Evolutionary conservation across 2,797 vertebrate species (phyloP).

Genomic region (Sebastes taczanowskii): DNA sequence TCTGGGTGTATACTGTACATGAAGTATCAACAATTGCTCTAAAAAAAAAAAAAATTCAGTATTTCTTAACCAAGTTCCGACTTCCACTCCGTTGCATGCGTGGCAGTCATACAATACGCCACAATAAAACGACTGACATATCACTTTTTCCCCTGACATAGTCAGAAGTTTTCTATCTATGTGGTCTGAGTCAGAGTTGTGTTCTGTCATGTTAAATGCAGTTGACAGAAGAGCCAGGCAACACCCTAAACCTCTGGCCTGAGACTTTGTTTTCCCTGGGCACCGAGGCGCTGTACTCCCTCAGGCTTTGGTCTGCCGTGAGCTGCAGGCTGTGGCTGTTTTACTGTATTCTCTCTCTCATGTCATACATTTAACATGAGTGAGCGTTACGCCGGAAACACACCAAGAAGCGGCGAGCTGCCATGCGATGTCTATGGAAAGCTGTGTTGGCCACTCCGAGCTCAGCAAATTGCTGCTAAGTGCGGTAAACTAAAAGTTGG

Average conservation of each 20-base stretch:
- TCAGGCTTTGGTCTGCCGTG: conserved; percentile 50
- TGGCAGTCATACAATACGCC: conserved; percentile 58
- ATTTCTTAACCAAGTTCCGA: conserved; percentile 16
- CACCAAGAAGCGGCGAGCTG: not conserved
- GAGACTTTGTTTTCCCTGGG: conserved; percentile 77
- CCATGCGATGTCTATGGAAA: not conserved
- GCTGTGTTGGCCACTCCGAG: no score
- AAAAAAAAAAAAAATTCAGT: not conserved
- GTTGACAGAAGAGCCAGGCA: conserved; percentile 80
- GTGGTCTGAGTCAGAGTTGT: conserved; percentile 75
- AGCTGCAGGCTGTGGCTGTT: conserved; percentile 45
- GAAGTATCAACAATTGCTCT: not conserved
- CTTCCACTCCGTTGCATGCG: conserved; percentile 50
- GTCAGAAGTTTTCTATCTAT: conserved; percentile 75
- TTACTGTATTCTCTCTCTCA: conserved; percentile 36
- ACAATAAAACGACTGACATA: conserved; percentile 71
- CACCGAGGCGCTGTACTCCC: conserved; percentile 58
- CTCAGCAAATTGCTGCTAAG: not conserved
- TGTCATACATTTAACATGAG: conserved; percentile 47
- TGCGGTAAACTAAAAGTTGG: not conserved
- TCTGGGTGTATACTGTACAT: not conserved
- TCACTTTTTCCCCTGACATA: conserved; percentile 76
- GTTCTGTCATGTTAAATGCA: conserved; percentile 82
- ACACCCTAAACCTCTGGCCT: conserved; percentile 82
- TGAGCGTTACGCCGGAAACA: not conserved